phyloP scores from a whole-genome alignment of 2,888 invertebrate species.

The Acleris emargana region DNA sequence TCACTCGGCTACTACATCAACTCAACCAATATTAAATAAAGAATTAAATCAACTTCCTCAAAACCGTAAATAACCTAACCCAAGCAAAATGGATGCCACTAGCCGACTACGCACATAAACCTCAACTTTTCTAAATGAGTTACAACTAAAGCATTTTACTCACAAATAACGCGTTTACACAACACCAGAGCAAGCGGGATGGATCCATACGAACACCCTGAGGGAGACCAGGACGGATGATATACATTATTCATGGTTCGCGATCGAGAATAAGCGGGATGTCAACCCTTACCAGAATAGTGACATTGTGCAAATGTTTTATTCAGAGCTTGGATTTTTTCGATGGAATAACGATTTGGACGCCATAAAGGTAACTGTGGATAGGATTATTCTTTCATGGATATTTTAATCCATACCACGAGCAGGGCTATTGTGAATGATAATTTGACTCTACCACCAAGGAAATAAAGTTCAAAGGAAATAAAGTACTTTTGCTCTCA shows the following conservation, averaged over 20 bases:
- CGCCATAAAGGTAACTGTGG: not conserved
- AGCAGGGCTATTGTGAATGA: no score
- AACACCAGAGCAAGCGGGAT: constrained; percentile 11
- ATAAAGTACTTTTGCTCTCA: no score
- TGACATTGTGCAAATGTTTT: constrained; percentile 31
- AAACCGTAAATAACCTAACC: no score
- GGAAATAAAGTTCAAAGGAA: no score
- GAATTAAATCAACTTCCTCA: no score
- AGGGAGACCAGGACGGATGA: constrained; percentile 12
- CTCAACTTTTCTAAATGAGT: constrained; percentile 19
- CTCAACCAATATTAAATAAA: no score
- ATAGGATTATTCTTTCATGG: not conserved
- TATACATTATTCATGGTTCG: constrained; percentile 30
- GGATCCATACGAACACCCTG: not conserved
- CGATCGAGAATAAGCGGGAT: constrained; percentile 27
- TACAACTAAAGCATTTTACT: constrained; percentile 31
- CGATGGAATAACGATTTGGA: constrained; percentile 9
- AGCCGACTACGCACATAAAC: not conserved
- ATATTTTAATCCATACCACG: no score
- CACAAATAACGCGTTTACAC: constrained; percentile 24
- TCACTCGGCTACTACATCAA: no score
- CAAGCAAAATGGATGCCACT: no score
- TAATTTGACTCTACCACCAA: no score
- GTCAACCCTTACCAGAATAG: constrained; percentile 30
- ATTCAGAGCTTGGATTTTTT: constrained; percentile 25